A percentile compares a stretch with the other conserved stretches of the same genome.
Conservation (phyloP, 2,113 vertebrate genomes). For the Chaenocephalus aceratus region DNA sequence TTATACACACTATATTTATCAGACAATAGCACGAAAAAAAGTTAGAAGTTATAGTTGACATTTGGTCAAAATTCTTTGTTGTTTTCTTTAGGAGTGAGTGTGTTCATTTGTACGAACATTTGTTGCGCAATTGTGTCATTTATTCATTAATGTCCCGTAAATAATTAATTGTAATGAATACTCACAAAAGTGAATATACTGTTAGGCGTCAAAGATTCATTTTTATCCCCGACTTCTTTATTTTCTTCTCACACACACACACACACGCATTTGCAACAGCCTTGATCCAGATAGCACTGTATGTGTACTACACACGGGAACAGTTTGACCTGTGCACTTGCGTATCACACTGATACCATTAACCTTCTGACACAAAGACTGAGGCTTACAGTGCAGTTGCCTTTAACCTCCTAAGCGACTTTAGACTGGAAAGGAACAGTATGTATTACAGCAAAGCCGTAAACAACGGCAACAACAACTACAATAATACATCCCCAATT, state of each 20-base stretch:
- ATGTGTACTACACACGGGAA: constrained; percentile 1
- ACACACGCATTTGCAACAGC: background rate
- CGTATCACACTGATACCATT: constrained; percentile 23
- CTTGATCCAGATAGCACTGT: background rate
- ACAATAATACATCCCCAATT: background rate
- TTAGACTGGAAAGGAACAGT: background rate
- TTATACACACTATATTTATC: no score
- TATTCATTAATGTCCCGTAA: background rate
- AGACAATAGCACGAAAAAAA: no score
- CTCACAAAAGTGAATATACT: background rate
- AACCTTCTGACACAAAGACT: constrained; percentile 6
- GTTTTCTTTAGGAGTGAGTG: background rate
- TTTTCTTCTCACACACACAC: background rate
- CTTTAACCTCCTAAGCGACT: constrained; percentile 6
- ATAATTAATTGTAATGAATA: background rate
- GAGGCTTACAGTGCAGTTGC: background rate
- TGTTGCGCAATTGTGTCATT: background rate
- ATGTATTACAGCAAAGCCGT: background rate
- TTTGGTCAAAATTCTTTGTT: background rate
- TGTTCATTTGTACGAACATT: background rate
- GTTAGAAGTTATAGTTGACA: background rate
- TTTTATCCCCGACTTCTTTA: background rate
- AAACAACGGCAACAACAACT: background rate
- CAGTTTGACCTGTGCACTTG: constrained; percentile 9
- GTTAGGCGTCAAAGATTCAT: background rate